Evolutionary conservation across 2,888 invertebrate genomes (phyloP), one percentile per base, ranked within the genome.

Genomic region (Leptarthrus brevirostris): DNA sequence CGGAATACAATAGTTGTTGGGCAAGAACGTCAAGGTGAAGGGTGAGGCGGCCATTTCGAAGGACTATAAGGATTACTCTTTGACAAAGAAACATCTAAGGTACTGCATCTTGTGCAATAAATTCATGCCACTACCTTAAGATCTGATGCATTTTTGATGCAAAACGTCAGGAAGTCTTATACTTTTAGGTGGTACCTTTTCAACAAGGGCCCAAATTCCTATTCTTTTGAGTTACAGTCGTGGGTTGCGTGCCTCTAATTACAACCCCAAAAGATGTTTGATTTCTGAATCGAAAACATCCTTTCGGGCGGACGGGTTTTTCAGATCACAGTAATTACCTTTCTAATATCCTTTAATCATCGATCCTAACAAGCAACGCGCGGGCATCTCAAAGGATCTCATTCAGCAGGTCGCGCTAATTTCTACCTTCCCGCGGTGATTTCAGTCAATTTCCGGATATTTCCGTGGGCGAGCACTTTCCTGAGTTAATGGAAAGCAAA

Each of bases 211-310:
- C 40, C 12, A 40, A 40, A 40, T 52, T 26, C 2, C 26, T 30
- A n/a, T 22, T 56, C 54, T n/a, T 14, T 10, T 16, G n/a, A n/a
- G n/a, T 4, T 77, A 52, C 77, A 73, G 72, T 74, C 77, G 76
- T 77, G 77, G 76, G 79, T 79, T 76, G 76, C 77, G 77, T 75
- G 77, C 78, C 78, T 78, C 72, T 80, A 80, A 81, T 80, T 78
- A 80, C 74, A 77, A 78, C 78, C n/a, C n/a, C 78, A 75, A 80
- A 81, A 80, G 79, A 79, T 82, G 79, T 81, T 82, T 81, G 81
- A 80, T 78, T 80, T 80, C 77, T 64, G 76, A 79, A 79, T 77
- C 61, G 64, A 73, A 26, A 49, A 30, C 53, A 52, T 71, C 58
- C 52, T 73, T 44, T 18, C 71, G 22, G 49, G 40, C 34, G 36